Percentiles rank a stretch among this genome's conserved stretches.
Evolutionary conservation across 2,113 vertebrate genomes (phyloP).

Genomic region (Cathartes aura): DNA sequence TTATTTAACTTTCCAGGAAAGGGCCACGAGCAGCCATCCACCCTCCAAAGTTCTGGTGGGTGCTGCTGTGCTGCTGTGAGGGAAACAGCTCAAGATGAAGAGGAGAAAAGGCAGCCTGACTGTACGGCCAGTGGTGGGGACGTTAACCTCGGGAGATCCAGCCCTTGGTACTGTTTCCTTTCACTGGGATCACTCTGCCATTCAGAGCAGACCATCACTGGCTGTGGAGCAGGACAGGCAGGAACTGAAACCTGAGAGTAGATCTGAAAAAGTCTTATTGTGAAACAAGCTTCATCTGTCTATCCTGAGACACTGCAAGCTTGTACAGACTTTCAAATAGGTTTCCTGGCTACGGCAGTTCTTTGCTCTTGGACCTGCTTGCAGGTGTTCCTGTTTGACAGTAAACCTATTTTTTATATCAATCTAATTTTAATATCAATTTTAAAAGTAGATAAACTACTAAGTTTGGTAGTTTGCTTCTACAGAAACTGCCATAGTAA

Average conservation of each 20-base stretch:
- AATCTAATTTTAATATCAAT: background rate
- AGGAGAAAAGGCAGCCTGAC: background rate
- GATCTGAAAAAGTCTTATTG: background rate
- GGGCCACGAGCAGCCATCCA: background rate
- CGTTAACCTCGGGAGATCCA: accelerated
- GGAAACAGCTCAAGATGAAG: background rate
- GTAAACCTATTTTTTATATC: background rate
- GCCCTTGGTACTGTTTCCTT: accelerated
- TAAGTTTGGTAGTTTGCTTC: background rate
- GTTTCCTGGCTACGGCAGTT: background rate
- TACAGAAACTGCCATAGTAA: background rate
- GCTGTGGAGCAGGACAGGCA: background rate
- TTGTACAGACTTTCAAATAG: background rate
- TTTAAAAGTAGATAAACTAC: background rate
- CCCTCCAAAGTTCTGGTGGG: accelerated
- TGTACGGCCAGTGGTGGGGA: accelerated
- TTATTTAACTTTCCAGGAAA: background rate
- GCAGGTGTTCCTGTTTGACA: background rate
- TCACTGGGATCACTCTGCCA: background rate
- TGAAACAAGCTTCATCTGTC: background rate
- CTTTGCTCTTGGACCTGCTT: background rate
- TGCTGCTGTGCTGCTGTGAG: background rate
- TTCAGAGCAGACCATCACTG: background rate
- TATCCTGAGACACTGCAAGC: background rate
- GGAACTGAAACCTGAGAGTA: background rate